Base-by-base conservation (phyloP, 2,888 invertebrate genomes). In the Alviniconcha strummeri region DNA sequence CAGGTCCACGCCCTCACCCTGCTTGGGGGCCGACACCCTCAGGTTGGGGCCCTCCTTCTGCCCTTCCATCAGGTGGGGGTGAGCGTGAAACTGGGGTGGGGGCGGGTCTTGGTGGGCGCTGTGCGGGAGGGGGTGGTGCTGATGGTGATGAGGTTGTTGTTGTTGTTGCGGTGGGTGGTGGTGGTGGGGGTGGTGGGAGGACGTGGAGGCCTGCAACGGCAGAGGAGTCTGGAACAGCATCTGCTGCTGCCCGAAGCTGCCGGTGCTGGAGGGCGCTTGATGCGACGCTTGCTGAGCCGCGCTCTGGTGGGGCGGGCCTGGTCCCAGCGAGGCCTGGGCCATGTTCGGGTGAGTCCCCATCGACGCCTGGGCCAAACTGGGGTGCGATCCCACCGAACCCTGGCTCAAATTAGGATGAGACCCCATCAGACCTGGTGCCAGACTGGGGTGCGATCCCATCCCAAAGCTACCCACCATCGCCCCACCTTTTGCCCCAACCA, bases 1-100 rank as follows among this genome's bases (percentile, higher is more conserved):
- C 54, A 90, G 85, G 82, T 92, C 91, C 7, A 88, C 86, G 19
- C 86, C 57, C 2, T 13, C 82, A n/a, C 54, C 82, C 13, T 77
- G 82, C 71, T 69, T 76, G 11, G 82, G 82, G n/a, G 82, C 82
- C 5, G 77, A 77, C 77, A 82, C 82, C 15, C 82, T 60, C 56
- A 82, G 77, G 19, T 76, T 67, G 1, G 82, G 78, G 9, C 78
- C 36, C 60, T 36, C 56, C 77, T 77, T 55, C 76, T 17, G 36
- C 13, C 60, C 60, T 60, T 15, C 15, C 64, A 1, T 19, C 52
- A 4, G 52, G 52, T 76, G 74, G 67, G 15, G 77, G 54, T 57
- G 69, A 54, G 77, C 55, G 71, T 8, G 17, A 57, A 9, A 64
- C 74, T 19, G 3, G 72, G n/a, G n/a, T 69, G 15, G 52, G 13